A percentile compares a stretch with the other conserved stretches of the same genome.
These are phyloP conservation scores for Harpalus rubripes DNA, from an alignment of 2,888 invertebrate species.

Conservation along the genomic window DNA sequence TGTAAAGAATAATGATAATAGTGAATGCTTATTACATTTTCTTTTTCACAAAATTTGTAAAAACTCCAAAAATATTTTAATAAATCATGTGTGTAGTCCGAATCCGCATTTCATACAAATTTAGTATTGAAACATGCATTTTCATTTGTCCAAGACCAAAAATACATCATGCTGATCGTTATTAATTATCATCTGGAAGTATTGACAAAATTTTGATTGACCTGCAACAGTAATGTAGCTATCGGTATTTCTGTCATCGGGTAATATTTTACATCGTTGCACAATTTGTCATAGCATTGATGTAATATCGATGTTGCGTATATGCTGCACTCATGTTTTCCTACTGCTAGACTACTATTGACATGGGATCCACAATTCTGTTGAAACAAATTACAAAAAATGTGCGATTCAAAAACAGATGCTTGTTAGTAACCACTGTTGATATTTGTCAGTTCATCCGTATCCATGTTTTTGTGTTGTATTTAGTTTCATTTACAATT, in stretches of 20 bases:
- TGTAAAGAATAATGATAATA: too few species aligned
- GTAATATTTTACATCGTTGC: slow-evolving; percentile 46
- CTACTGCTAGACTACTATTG: slow-evolving; percentile 4
- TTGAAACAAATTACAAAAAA: slow-evolving; percentile 24
- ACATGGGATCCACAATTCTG: slow-evolving; percentile 16
- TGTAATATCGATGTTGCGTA: slow-evolving; percentile 42
- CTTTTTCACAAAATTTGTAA: background rate
- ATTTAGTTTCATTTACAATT: background rate
- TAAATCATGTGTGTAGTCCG: background rate
- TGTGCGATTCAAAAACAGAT: slow-evolving; percentile 12
- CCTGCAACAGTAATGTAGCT: slow-evolving; percentile 8
- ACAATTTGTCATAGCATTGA: slow-evolving; percentile 36
- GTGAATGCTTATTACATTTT: too few species aligned
- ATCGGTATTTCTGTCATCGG: slow-evolving; percentile 25
- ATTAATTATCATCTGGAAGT: slow-evolving; percentile 16
- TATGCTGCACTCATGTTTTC: slow-evolving; percentile 12
- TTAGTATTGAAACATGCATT: background rate
- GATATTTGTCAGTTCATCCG: background rate
- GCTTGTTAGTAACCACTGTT: slow-evolving; percentile 21
- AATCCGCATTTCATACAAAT: background rate
- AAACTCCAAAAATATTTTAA: background rate
- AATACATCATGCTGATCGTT: background rate
- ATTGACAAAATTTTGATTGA: slow-evolving; percentile 37
- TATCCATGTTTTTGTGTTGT: background rate
- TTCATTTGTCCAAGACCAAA: background rate